Percentiles rank a stretch among this genome's conserved stretches.
Evolutionary conservation across 2,113 vertebrate genomes (phyloP).

Genomic region (Alexandromys fortis): DNA sequence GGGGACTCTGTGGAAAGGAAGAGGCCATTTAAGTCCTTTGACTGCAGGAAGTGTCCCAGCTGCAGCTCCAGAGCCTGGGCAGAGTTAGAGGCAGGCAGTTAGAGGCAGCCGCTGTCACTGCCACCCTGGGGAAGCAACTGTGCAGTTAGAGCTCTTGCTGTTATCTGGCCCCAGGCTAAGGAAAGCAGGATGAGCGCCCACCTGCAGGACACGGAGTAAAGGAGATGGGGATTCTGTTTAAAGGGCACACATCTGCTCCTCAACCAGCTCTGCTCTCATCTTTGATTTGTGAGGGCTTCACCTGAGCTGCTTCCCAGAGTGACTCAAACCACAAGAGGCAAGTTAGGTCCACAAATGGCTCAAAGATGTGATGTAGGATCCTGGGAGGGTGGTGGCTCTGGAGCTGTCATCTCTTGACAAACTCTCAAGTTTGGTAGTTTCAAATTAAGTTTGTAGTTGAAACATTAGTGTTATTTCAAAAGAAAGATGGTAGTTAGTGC

Average conservation of each 20-base stretch:
- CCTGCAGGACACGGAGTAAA: not conserved
- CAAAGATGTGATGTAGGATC: not conserved
- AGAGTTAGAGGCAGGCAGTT: not conserved
- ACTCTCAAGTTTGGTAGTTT: not conserved
- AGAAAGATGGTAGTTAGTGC: not conserved
- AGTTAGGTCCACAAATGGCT: not conserved
- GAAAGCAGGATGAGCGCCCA: not conserved
- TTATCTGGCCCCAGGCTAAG: not conserved
- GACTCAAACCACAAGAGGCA: not conserved
- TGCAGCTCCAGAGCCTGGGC: constrained; percentile 19
- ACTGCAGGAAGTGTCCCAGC: constrained; percentile 34
- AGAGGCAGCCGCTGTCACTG: not conserved
- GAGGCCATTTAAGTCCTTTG: constrained; percentile 37
- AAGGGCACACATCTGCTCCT: not conserved
- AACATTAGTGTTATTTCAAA: not conserved
- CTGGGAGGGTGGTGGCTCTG: not conserved
- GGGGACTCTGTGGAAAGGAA: not conserved
- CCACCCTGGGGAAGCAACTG: not conserved
- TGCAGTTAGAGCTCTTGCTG: not conserved
- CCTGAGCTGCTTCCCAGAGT: not conserved
- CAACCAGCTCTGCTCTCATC: too few relatives aligned
- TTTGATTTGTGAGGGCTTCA: not conserved
- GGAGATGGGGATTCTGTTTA: not conserved
- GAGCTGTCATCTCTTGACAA: not conserved
- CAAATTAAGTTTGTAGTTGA: not conserved